These are phyloP conservation scores for Myotis brandtii DNA, from an alignment of 2,113 vertebrate species.

Conservation along the genomic window DNA sequence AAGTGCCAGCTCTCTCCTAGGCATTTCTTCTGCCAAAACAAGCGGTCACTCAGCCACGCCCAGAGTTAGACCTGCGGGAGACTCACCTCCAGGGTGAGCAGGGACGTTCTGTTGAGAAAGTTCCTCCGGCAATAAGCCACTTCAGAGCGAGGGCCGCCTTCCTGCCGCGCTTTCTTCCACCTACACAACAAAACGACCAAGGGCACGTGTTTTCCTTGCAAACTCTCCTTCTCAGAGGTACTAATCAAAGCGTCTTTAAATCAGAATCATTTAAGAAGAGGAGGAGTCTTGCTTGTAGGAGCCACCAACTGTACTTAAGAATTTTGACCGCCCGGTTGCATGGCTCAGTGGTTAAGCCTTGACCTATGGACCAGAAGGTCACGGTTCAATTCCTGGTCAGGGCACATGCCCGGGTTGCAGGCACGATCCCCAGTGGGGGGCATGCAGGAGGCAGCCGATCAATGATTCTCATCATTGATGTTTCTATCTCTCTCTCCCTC, in stretches of 20 bases:
- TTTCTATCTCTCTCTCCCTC: too few relatives aligned
- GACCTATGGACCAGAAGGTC: too few relatives aligned
- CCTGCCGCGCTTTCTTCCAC: slow-evolving; percentile 91
- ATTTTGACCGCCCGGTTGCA: background rate
- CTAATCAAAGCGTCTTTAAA: background rate
- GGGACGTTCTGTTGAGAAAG: slow-evolving; percentile 94
- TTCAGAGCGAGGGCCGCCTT: slow-evolving; percentile 92
- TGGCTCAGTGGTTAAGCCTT: too few relatives aligned
- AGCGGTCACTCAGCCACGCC: background rate
- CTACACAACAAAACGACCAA: slow-evolving; percentile 80
- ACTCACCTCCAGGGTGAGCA: slow-evolving; percentile 95
- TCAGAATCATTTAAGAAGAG: background rate
- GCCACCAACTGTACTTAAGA: background rate
- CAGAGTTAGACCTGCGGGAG: background rate
- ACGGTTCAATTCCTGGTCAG: too few relatives aligned
- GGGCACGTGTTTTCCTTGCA: background rate
- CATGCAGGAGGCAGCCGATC: too few relatives aligned
- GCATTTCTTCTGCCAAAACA: background rate
- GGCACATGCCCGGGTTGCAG: too few relatives aligned
- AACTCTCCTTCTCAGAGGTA: background rate
- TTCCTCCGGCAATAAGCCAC: slow-evolving; percentile 92
- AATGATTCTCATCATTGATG: too few relatives aligned
- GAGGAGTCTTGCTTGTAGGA: background rate
- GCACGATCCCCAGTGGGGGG: too few relatives aligned
- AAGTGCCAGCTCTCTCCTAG: background rate